A percentile compares a stretch with the other conserved stretches of the same genome.
phyloP scores from a whole-genome alignment of 2,888 invertebrate genomes.

The Empis stercorea region DNA sequence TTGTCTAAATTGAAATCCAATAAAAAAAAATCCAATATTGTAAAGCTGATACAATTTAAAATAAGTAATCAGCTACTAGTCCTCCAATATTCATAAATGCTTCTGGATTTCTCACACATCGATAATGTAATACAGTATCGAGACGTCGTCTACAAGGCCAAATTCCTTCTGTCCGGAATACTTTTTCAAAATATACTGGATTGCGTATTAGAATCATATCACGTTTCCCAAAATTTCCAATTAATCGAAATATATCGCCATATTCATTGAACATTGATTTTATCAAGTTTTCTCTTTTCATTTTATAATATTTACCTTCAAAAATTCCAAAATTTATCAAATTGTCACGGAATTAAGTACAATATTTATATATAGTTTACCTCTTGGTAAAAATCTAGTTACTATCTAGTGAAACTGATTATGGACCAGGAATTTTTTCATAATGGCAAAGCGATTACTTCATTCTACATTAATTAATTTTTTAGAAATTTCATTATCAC shows the following conservation, averaged over 20 bases:
- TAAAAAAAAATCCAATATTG: not conserved
- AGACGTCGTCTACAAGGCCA: constrained; percentile 20
- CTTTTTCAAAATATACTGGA: constrained; percentile 32
- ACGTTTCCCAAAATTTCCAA: constrained; percentile 22
- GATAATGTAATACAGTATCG: constrained; percentile 30
- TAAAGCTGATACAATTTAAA: constrained; percentile 9
- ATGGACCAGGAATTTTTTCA: constrained; percentile 23
- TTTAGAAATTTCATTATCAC: too few species aligned
- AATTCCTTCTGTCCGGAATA: too few species aligned
- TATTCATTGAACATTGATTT: constrained; percentile 12
- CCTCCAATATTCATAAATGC: constrained; percentile 15
- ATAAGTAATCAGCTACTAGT: constrained; percentile 15
- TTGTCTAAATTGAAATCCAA: constrained; percentile 37
- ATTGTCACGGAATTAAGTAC: too few species aligned
- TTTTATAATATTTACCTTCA: not conserved
- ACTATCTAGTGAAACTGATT: constrained; percentile 18
- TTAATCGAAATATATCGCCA: constrained; percentile 31
- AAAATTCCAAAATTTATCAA: too few species aligned
- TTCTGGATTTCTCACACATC: constrained; percentile 23
- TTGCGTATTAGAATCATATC: constrained; percentile 33
- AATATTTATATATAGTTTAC: constrained; percentile 11
- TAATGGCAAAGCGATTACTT: constrained; percentile 22
- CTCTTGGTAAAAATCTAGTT: constrained; percentile 23
- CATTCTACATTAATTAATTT: not conserved
- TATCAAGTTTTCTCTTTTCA: constrained; percentile 7